Evolutionary conservation across 2,797 vertebrate genomes (phyloP), one percentile per base, ranked within the genome.

Genomic region (Sebastiscus tertius): DNA sequence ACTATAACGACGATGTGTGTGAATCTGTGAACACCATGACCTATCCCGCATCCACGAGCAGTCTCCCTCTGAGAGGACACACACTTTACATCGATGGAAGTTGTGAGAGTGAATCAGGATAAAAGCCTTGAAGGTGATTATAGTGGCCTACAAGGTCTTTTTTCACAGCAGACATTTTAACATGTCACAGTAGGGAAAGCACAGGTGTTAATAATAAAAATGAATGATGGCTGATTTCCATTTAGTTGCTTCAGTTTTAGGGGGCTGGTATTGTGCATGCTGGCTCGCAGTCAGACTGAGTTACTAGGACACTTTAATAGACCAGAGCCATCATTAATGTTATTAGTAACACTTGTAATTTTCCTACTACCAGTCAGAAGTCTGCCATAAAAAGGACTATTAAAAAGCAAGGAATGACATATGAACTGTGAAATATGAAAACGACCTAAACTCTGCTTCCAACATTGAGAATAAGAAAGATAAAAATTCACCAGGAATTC

Each of bases 21-120:
- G 56, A 77, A 72, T 42, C 60, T 84, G 82, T 68, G 36, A 72
- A 78, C 85, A 84, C 31, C 8, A 2, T 46, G 71, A 84, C 80
- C 84, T 82, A 10, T 82, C 68, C 55, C 71, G 20, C 29, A 70
- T 52, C 56, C 34, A 61, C 72, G 31, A 66, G 55, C 72, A 54
- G 56, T 22, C 39, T 33, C 18, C 67, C 78, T 70, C 18, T 26
- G 26, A 60, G 33, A 85, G 64, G 65, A 58, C 58, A 58, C 26
- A 67, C 64, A 26, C 4, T 63, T 22, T 46, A 13, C 54, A 31
- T 64, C 3, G 20, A 72, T 29, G 59, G 20, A 55, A 68, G 33
- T 20, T 16, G 26, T 49, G 54, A 27, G 12, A 65, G 72, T 2
- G 4, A 60, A 60, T 66, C 39, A 61, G 62, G 65, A 67, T 61